A percentile compares a stretch with the other conserved stretches of the same genome.
Conservation (phyloP, 2,113 vertebrate species). For the Laterallus jamaicensis region DNA sequence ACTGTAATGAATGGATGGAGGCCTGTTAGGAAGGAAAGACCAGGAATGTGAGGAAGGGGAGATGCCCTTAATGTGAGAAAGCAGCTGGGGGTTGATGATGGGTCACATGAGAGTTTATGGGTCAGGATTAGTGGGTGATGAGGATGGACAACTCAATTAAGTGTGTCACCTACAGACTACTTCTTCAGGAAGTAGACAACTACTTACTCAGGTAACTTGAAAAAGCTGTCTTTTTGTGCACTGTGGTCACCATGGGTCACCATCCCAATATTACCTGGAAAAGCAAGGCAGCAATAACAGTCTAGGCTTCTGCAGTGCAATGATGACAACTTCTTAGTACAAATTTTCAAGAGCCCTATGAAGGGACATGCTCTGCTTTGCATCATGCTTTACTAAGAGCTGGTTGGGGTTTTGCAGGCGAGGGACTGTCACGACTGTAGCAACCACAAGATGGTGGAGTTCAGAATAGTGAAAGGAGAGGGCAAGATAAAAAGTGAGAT, state of each 20-base stretch:
- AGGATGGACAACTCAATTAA: background rate
- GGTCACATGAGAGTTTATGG: background rate
- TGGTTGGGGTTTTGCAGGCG: background rate
- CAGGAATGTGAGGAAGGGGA: background rate
- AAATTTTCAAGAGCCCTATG: background rate
- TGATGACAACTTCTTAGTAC: background rate
- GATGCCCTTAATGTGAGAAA: background rate
- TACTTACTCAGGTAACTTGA: background rate
- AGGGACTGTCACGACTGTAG: background rate
- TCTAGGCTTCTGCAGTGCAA: background rate
- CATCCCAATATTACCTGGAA: background rate
- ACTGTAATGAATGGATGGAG: background rate
- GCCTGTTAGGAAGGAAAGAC: background rate
- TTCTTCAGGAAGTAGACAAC: background rate
- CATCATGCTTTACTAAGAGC: background rate
- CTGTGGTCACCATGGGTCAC: background rate
- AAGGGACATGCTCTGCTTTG: background rate
- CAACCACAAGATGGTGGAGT: background rate
- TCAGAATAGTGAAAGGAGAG: background rate
- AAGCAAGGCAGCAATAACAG: background rate
- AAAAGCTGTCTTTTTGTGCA: background rate
- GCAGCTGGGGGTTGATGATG: background rate
- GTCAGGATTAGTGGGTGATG: background rate
- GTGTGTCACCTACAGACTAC: background rate
- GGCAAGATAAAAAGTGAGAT: background rate